Base-by-base conservation (phyloP, 1,140 invertebrate species). In the Bradynema listronoti region DNA sequence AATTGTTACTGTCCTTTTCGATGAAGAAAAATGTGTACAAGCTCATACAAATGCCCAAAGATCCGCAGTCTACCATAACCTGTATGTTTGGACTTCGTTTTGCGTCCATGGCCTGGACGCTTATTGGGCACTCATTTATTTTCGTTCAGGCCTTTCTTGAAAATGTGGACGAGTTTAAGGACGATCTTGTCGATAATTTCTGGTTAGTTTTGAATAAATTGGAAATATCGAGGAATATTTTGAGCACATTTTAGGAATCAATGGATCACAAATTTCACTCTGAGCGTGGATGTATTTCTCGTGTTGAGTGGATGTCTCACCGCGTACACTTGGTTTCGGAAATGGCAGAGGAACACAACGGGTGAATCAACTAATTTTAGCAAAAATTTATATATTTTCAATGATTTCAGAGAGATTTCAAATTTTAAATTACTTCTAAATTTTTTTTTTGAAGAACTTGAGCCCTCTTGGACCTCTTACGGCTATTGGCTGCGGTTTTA, bases 61-160 rank as follows among this genome's bases (percentile, higher is more conserved):
- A 77, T 30, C 59, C 68, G 24, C 61, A 77, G 39, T 66, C 69
- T 16, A 78, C 73, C 25, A 69, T 77, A 36, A 77, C 74, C 27
- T 77, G 74, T 52, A 67, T 76, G 60, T 78, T 77, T 47, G 74
- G 74, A 19, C 52, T 77, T 4, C 46, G 74, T 22, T 76, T 77
- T 42, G 42, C 75, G 4, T 65, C 73, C 16, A 78, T 78, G 71
- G 73, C 68, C 27, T 77, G 74, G 74, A 77, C 74, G 1, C 49
- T 77, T 2, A 34, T 77, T 34, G 74, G 74, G 6, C 74, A 77
- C 55, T 78, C 75, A n/a, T 77, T 77, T 55, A 78, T 77, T 42
- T 77, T 77, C 46, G 65, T 78, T 7, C 74, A 77, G 54, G 74
- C 75, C 16, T 77, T 77, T 54, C 34, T 77, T 9, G 58, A 65